Evolutionary conservation across 2,888 invertebrate species (phyloP).

Genomic region (Epinotia bilunana): DNA sequence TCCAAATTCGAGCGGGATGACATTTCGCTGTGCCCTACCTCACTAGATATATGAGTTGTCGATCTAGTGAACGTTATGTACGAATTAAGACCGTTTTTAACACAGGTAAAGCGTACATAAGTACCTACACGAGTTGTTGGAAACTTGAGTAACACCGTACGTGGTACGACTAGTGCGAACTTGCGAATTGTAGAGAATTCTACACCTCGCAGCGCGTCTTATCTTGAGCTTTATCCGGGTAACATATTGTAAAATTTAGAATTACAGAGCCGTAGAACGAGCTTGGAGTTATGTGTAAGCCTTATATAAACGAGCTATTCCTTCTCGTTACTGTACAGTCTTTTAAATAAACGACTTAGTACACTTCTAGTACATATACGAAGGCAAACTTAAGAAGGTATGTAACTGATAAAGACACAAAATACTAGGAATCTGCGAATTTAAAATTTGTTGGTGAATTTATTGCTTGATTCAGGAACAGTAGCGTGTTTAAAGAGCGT

Average conservation of each 20-base stretch:
- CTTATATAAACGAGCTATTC: not conserved
- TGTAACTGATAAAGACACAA: too few relatives aligned
- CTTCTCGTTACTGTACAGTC: slow-evolving; percentile 9
- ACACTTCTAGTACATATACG: not conserved
- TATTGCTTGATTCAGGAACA: too few relatives aligned
- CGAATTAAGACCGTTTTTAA: not conserved
- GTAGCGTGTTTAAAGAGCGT: too few relatives aligned
- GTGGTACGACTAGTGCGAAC: not conserved
- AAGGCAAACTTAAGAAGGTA: too few relatives aligned
- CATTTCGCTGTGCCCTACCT: too few relatives aligned
- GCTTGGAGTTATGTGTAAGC: slow-evolving; percentile 5
- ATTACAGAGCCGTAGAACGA: slow-evolving; percentile 10
- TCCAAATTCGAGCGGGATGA: too few relatives aligned
- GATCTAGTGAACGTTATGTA: not conserved
- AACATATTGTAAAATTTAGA: slow-evolving; percentile 27
- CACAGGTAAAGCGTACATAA: not conserved
- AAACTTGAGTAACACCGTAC: slow-evolving; percentile 8
- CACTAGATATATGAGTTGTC: not conserved
- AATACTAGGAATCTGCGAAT: too few relatives aligned
- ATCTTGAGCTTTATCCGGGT: slow-evolving; percentile 2
- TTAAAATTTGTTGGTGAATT: too few relatives aligned
- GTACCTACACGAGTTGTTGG: slow-evolving; percentile 3
- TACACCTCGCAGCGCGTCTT: slow-evolving; percentile 15
- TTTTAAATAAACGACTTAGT: not conserved
- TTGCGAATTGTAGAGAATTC: slow-evolving; percentile 9